Conservation (phyloP, 2,888 invertebrate species). For the Apomyelois bistriatella region DNA sequence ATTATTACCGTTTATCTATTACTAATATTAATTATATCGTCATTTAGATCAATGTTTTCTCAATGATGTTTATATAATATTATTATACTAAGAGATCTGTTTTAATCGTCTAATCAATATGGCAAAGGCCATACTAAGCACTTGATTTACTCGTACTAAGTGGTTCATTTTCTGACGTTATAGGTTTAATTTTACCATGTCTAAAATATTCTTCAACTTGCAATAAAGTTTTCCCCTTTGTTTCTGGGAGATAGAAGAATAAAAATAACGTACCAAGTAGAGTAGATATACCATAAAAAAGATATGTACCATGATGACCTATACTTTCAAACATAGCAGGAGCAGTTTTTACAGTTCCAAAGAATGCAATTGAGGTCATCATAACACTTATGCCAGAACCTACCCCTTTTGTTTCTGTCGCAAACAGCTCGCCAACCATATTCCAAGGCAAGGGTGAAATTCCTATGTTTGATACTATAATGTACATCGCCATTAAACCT, state of each 20-base stretch:
- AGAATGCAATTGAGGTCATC: conserved; percentile 83
- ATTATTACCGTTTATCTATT: not conserved
- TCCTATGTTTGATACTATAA: conserved; percentile 80
- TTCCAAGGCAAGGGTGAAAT: conserved; percentile 85
- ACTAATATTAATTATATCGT: not conserved
- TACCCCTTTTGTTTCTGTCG: conserved; percentile 82
- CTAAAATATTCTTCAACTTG: conserved; percentile 83
- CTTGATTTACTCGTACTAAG: conserved; percentile 7
- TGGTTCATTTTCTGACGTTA: not conserved
- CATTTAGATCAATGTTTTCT: not conserved
- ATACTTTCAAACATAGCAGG: conserved; percentile 79
- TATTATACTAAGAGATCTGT: conserved; percentile 1
- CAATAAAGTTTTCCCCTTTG: conserved; percentile 82
- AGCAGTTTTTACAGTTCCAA: conserved; percentile 83
- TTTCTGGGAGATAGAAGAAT: conserved; percentile 83
- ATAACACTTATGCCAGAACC: conserved; percentile 85
- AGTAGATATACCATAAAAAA: conserved; percentile 81
- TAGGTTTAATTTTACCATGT: conserved; percentile 32
- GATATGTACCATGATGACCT: conserved; percentile 81
- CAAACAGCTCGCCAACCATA: conserved; percentile 87
- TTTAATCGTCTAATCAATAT: not conserved
- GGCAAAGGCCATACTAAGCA: not conserved
- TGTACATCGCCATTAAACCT: conserved; percentile 78
- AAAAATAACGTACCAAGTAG: conserved; percentile 81
- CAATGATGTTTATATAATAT: too few species aligned